phyloP scores from a whole-genome alignment of 2,888 invertebrate genomes.

The Melieria omissa region DNA sequence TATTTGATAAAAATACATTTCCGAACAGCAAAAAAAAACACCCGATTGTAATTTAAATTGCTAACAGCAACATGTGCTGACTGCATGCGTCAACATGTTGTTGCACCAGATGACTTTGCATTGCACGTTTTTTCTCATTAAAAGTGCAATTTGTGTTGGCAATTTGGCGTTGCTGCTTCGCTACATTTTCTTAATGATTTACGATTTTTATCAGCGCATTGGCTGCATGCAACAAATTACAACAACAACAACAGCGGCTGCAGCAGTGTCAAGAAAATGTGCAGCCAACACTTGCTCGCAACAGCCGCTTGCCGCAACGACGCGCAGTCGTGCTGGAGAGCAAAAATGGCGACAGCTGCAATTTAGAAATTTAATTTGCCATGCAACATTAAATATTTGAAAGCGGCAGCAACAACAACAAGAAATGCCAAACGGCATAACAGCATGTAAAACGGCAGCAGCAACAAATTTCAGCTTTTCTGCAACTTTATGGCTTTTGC shows the following conservation, averaged over 20 bases:
- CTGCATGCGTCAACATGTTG: too few species aligned
- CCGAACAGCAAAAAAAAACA: too few species aligned
- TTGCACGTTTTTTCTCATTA: too few species aligned
- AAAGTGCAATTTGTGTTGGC: too few species aligned
- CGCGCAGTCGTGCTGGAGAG: background rate
- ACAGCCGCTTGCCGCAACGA: slow-evolving; percentile 2
- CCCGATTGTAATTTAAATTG: too few species aligned
- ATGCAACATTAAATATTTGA: slow-evolving; percentile 55
- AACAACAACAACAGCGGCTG: slow-evolving; percentile 11
- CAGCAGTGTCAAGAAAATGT: slow-evolving; percentile 6
- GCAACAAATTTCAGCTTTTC: too few species aligned
- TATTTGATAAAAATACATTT: too few species aligned
- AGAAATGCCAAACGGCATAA: too few species aligned
- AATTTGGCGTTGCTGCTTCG: too few species aligned
- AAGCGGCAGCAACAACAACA: background rate
- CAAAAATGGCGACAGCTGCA: slow-evolving; percentile 56
- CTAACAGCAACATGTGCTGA: slow-evolving; percentile 1
- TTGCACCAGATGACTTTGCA: too few species aligned
- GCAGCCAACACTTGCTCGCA: background rate
- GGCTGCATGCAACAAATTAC: background rate
- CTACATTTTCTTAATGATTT: background rate
- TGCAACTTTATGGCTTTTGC: too few species aligned
- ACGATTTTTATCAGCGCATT: background rate
- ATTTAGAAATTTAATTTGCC: slow-evolving; percentile 62
- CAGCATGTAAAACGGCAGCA: too few species aligned